Evolutionary conservation across 2,797 vertebrate species (phyloP), one percentile per base, ranked within the genome.

Genomic region (Glossophaga mutica): DNA sequence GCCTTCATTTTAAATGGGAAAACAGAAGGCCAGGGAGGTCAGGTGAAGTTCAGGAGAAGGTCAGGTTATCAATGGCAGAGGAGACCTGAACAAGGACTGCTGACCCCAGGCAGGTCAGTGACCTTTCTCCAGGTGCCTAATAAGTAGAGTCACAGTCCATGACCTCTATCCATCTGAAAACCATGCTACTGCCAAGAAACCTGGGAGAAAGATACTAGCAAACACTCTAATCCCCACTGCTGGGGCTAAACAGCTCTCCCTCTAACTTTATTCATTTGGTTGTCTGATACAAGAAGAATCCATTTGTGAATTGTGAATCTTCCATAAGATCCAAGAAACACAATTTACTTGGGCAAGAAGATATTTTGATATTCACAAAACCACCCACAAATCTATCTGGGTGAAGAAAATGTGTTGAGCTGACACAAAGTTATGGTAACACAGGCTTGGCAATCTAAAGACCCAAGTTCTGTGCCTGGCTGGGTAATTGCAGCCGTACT

Each of bases 311-410:
- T 0, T 87, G 77, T 87, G 77, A 95, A 11, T 90, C 55, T 86
- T 90, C 62, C 37, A 65, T 9, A 42, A 29, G 71, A 32, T 77
- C 68, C 59, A 79, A 90, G 71, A 95, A 85, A 97, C 34, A 97
- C 81, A 97, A 70, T 94, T 96, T 95, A 86, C n/a, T 71, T 34
- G 46, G 37, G 81, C 26, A 93, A 67, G 78, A 95, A 97, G 93
- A 92, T 96, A 89, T 88, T 96, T 91, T 96, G 48, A 81, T 81
- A 93, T 57, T 97, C 73, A 87, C 67, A 83, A 94, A 97, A 48
- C 39, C 48, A 95, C 76, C 52, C 73, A 96, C 89, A 94, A 82
- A 92, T 92, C 71, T 90, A 76, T 90, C 70, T 94, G 90, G 92
- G 68, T 94, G 70, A 83, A 71, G 52, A 96, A 94, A 93, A 91